A percentile compares a stretch with the other conserved stretches of the same genome.
These are phyloP conservation scores for Artemia sinica DNA, from an alignment of 2,888 invertebrate genomes.

Conservation along the genomic window DNA sequence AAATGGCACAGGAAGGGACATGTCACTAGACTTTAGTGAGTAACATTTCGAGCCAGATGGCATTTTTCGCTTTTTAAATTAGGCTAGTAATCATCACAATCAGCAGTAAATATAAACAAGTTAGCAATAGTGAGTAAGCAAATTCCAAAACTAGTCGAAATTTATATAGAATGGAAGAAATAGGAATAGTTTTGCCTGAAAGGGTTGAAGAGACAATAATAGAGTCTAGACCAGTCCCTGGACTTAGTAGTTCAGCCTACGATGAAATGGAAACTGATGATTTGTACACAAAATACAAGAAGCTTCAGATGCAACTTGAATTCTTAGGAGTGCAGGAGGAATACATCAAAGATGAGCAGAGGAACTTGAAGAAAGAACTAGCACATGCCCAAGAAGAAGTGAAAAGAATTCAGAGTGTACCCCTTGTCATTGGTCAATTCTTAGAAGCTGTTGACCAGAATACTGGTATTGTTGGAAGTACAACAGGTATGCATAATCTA, in stretches of 20 bases:
- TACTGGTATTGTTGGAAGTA: constrained; percentile 96
- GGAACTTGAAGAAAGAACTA: constrained; percentile 95
- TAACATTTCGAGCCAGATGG: no score
- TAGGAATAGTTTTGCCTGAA: constrained; percentile 57
- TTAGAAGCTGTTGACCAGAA: constrained; percentile 98
- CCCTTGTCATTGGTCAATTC: constrained; percentile 95
- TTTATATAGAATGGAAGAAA: constrained; percentile 50
- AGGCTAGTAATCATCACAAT: no score
- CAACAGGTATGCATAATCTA: constrained; percentile 43
- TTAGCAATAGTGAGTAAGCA: no score
- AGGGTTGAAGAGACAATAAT: constrained; percentile 34
- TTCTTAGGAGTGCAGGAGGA: constrained; percentile 97
- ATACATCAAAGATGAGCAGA: constrained; percentile 97
- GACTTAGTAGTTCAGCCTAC: constrained; percentile 34
- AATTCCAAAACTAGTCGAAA: neutral
- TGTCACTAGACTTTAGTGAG: no score
- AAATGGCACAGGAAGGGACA: no score
- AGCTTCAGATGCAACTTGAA: constrained; percentile 85
- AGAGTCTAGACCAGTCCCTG: neutral
- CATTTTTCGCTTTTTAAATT: no score
- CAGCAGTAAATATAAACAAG: no score
- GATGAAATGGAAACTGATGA: constrained; percentile 79
- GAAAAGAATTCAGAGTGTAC: constrained; percentile 95
- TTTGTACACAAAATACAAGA: constrained; percentile 90
- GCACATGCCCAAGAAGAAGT: constrained; percentile 95